Conservation (phyloP, 2,888 invertebrate genomes). For the Calameuta idolon region DNA sequence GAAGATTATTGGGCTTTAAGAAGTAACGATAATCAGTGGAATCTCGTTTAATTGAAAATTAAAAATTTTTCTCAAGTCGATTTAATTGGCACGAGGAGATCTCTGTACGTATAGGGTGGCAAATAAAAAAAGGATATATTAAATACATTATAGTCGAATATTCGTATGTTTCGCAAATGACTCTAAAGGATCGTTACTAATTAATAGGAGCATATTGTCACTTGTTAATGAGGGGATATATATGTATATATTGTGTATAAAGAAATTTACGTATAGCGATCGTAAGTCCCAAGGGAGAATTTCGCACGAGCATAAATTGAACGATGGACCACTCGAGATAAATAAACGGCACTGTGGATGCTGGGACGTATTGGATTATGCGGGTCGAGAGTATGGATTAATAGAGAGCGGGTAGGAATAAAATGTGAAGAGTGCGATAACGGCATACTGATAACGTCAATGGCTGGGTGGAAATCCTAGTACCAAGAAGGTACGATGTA, state of each 20-base stretch:
- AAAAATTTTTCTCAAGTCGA: not conserved
- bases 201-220: not conserved
- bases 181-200: not conserved
- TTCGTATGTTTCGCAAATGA: not conserved
- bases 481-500: not conserved
- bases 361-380: constrained; percentile 30
- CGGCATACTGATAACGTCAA: not conserved
- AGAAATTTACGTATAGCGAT: not conserved
- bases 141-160: not conserved
- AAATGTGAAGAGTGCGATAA: not conserved
- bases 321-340: constrained; percentile 49
- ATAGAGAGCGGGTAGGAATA: not conserved
- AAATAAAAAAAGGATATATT: not conserved
- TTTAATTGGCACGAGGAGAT: not conserved
- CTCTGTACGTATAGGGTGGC: not conserved
- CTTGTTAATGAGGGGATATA: not conserved
- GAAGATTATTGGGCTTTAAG: constrained; percentile 5
- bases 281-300: constrained; percentile 18
- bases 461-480: not conserved
- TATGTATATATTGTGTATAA: not conserved
- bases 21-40: not conserved
- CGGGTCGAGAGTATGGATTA: constrained; percentile 29
- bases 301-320: constrained; percentile 41
- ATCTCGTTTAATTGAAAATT: not conserved
- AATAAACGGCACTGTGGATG: constrained; percentile 35